phyloP scores from a whole-genome alignment of 2,888 invertebrate species.

The Cryptus viduatorius region DNA sequence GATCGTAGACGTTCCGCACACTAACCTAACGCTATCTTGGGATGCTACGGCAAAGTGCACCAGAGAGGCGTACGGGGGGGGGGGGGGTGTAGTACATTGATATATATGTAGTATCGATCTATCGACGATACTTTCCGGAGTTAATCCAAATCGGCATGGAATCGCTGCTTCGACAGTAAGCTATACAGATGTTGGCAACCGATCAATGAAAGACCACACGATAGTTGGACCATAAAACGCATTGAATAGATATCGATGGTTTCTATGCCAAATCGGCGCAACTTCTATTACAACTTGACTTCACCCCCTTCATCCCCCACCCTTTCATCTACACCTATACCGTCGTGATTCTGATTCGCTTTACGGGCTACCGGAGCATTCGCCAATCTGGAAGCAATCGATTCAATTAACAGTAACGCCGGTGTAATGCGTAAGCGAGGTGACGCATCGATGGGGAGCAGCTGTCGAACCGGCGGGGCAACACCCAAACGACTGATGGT shows the following conservation, averaged over 20 bases:
- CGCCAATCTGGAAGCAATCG: slow-evolving; percentile 77
- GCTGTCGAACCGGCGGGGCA: slow-evolving; percentile 75
- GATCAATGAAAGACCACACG: slow-evolving; percentile 3
- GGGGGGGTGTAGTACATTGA: background rate
- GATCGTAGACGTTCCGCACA: slow-evolving; percentile 3
- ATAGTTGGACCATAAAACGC: slow-evolving; percentile 63
- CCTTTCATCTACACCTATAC: background rate
- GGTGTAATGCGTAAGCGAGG: slow-evolving; percentile 76
- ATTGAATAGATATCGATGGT: slow-evolving; percentile 22
- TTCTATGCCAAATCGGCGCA: slow-evolving; percentile 42
- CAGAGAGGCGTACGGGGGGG: background rate
- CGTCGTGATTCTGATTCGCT: slow-evolving; percentile 63
- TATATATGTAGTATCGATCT: slow-evolving; percentile 19
- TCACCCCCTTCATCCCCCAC: slow-evolving; percentile 9
- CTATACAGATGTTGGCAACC: slow-evolving; percentile 22
- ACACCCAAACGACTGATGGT: slow-evolving; percentile 73
- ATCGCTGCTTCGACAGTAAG: slow-evolving; percentile 1
- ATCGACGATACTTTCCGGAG: slow-evolving; percentile 17
- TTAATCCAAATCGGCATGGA: slow-evolving; percentile 29
- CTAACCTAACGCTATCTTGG: slow-evolving; percentile 3
- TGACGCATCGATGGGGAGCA: slow-evolving; percentile 77
- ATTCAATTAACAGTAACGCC: slow-evolving; percentile 81
- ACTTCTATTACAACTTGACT: background rate
- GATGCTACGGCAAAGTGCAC: background rate
- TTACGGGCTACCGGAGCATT: slow-evolving; percentile 71